Base-by-base conservation (phyloP, 2,888 invertebrate species). In the Cheilosia vernalis region DNA sequence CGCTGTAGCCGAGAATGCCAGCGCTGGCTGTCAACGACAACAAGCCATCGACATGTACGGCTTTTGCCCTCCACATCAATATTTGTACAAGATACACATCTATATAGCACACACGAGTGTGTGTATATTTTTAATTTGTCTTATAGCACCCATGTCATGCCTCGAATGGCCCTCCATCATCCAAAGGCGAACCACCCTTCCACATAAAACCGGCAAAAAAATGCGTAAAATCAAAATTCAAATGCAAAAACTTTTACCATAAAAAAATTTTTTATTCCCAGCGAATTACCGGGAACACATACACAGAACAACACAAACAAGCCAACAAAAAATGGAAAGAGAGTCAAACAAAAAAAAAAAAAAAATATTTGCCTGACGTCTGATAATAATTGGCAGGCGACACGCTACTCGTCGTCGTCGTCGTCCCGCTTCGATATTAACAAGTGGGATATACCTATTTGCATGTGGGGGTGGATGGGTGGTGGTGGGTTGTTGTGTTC, bases 201-300 rank as follows among this genome's bases (percentile, higher is more conserved):
- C 19, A 56, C 55, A 51, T 17, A 56, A 58, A 56, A 58, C 53
- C 42, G 15, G 17, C 33, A 63, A 67, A 40, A 40, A 81, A 72
- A 42, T 72, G 72, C 69, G 60, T 72, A 70, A 78, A 82, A 78
- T 77, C 70, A 82, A 82, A 82, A 82, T 82, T 82, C 72, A 78
- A 82, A 78, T 82, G 77, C 61, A 53, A 66, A 78, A 78, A 82
- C 82, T 82, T 82, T 70, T 55, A 44, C 61, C 70, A 82, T 82
- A 64, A 82, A 80, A 79, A 70, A 21, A 47, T 77, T 77, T 79
- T 61, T 77, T 66, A 72, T 77, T 58, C 53, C 77, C 66, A 58
- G 21, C 53, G 76, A 82, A 82, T 82, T 70, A 70, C 64, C 51
- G 69, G 64, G 37, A 82, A 63, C 40, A 21, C 40, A 55, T 51